These are phyloP conservation scores for Anthoscopus minutus DNA, from an alignment of 2,113 vertebrate genomes.

Conservation along the genomic window DNA sequence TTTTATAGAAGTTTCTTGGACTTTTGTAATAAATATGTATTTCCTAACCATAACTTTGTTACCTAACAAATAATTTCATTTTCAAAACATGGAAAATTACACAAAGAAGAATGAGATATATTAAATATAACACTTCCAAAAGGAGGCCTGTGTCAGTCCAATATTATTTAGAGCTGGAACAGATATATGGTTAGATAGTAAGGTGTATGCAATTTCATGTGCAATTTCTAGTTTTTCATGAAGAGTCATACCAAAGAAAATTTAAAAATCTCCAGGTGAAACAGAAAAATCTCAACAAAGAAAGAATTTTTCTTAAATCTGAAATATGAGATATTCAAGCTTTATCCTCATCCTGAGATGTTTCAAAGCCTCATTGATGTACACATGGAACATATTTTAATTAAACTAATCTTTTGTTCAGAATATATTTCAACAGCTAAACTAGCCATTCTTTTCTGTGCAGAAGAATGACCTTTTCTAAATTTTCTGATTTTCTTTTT, in stretches of 20 bases:
- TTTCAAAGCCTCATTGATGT: not conserved
- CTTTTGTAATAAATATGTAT: not conserved
- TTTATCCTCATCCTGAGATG: not conserved
- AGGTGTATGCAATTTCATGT: not conserved
- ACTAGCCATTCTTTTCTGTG: not conserved
- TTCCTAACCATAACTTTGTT: not conserved
- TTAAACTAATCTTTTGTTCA: not conserved
- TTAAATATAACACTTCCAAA: not conserved
- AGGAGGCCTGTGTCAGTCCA: not conserved
- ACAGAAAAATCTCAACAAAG: not conserved
- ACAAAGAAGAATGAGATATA: not conserved
- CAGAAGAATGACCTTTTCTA: not conserved
- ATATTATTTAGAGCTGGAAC: not conserved
- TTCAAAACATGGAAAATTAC: not conserved
- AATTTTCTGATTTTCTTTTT: not conserved
- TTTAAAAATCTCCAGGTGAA: not conserved
- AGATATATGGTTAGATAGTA: not conserved
- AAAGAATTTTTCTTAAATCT: not conserved
- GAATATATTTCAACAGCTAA: not conserved
- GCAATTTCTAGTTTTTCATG: not conserved
- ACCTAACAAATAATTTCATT: not conserved
- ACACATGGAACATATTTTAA: not conserved
- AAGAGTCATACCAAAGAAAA: not conserved
- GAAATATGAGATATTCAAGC: not conserved
- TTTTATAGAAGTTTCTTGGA: not conserved